Evolutionary conservation across 2,113 vertebrate species (phyloP), one percentile per base, ranked within the genome.

Genomic region (Syrrhaptes paradoxus): DNA sequence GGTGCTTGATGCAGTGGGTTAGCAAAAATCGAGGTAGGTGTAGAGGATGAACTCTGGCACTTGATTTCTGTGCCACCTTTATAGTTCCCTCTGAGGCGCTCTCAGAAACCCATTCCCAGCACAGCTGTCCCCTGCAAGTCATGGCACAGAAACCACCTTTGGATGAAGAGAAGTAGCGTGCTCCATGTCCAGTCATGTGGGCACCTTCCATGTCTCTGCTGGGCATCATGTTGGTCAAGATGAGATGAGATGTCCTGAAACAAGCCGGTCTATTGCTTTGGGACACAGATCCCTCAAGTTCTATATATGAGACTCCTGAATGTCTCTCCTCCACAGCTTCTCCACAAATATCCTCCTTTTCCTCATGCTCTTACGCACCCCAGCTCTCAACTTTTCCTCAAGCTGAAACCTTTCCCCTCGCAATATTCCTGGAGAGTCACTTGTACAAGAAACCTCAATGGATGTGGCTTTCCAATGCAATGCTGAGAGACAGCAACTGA

Each of bases 11-110:
- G 79, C 76, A 66, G 51, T 12, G 24, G 12, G 25, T 49, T 85
- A 89, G 52, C 59, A 94, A 95, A 87, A 93, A 63, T 65, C 62
- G 75, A 95, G 78, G 88, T 95, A 96, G 93, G 71, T 87, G 78
- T 57, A 93, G 45, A 73, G 66, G 29, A 73, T 66, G 79, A 87
- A 74, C 59, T 92, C 63, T 54, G 70, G 88, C 83, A 26, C 66
- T 90, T 70, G 15, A 41, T 45, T 93, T 54, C 34, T 54, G 32
- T 21, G 76, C 54, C 48, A n/a, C 20, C 11, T 46, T 63, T 49
- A 41, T 19, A 68, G 70, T 9, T 25, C 18, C 9, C 45, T 72
- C 38, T 46, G 41, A 84, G 36, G 17, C 19, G 15, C 29, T 51
- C 55, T 31, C n/a, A 8, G 73, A 86, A 92, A 67, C 2, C 20